Conservation (phyloP, 2,797 vertebrate genomes). For the Melanotaenia maccullochi region DNA sequence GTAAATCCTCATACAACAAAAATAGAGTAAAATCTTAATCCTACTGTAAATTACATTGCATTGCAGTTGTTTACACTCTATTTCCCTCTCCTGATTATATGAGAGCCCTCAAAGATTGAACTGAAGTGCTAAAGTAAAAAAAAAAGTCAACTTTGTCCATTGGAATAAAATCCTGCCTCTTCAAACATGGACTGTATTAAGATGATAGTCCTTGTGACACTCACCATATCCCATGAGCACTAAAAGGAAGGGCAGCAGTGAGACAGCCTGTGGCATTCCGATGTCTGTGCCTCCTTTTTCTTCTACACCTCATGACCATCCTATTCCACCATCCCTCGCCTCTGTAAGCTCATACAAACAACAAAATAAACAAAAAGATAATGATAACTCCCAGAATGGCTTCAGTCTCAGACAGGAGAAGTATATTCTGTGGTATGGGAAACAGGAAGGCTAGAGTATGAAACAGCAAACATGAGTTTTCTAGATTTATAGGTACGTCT, state of each 20-base stretch:
- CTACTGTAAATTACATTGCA: background rate
- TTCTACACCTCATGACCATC: constrained; percentile 88
- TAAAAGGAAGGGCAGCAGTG: constrained; percentile 87
- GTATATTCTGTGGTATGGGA: constrained; percentile 36
- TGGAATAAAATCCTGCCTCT: background rate
- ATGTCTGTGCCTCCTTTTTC: constrained; percentile 80
- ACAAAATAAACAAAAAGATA: background rate
- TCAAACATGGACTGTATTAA: background rate
- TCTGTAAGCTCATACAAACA: constrained; percentile 45
- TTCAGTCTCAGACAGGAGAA: background rate
- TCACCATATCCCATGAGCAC: constrained; percentile 91
- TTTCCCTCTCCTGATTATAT: background rate
- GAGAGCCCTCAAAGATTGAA: background rate
- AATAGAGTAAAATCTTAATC: background rate
- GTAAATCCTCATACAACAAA: constrained; percentile 30
- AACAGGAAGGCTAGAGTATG: constrained; percentile 61
- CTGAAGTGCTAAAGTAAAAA: background rate
- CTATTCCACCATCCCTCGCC: constrained; percentile 61
- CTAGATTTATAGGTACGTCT: constrained; percentile 60
- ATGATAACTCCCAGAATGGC: constrained; percentile 3
- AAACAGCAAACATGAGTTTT: constrained; percentile 34
- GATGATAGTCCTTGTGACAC: constrained; percentile 60
- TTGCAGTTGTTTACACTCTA: background rate
- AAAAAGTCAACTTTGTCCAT: background rate
- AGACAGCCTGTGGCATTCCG: constrained; percentile 94